These are phyloP conservation scores for Hemiscyllium ocellatum DNA, from an alignment of 2,113 vertebrate species.

Conservation along the genomic window DNA sequence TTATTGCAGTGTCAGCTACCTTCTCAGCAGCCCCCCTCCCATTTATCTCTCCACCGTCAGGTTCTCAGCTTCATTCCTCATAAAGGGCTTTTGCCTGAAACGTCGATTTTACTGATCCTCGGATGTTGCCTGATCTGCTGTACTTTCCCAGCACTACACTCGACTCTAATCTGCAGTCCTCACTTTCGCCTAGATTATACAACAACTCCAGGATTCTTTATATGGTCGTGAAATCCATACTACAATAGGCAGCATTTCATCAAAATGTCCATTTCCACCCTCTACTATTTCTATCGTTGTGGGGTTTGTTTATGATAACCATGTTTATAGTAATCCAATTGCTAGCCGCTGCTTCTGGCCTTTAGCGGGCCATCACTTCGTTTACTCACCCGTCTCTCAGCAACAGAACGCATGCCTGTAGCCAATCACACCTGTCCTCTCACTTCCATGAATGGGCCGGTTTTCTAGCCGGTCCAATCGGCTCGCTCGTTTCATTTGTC, in stretches of 20 bases:
- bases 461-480: background rate
- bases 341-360: background rate
- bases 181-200: background rate
- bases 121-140: no score
- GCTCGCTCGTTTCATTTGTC: background rate
- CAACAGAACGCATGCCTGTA: background rate
- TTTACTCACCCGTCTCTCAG: slow-evolving; percentile 8
- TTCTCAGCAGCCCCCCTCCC: no score
- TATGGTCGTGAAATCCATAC: background rate
- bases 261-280: background rate
- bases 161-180: no score
- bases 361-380: background rate
- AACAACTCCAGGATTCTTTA: background rate
- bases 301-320: background rate
- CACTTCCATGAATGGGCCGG: background rate
- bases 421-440: background rate
- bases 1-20: no score
- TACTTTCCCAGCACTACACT: no score
- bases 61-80: no score
- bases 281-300: background rate
- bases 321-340: background rate
- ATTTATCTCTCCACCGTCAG: no score
- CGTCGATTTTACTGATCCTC: no score
- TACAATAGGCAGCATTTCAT: background rate
- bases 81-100: no score